A percentile compares a stretch with the other conserved stretches of the same genome.
Conservation (phyloP, 1,140 invertebrate genomes). For the Trinorchestia longiramus region DNA sequence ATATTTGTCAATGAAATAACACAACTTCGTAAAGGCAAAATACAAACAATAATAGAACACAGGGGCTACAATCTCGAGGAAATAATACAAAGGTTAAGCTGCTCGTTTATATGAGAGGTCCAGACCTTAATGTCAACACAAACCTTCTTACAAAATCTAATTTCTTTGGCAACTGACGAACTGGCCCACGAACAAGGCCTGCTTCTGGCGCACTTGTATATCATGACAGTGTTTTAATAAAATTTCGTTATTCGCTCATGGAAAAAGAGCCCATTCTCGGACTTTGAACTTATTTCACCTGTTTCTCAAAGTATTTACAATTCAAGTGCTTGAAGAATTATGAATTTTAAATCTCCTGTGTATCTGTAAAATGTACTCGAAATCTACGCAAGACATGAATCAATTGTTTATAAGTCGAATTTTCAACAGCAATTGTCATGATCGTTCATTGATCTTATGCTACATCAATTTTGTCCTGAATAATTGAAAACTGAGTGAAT, state of each 20-base stretch:
- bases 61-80: not conserved
- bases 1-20: not conserved
- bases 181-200: too few species aligned
- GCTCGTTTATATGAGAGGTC: not conserved
- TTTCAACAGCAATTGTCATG: too few species aligned
- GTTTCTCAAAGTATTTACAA: too few species aligned
- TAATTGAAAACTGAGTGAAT: too few species aligned
- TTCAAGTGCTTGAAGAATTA: too few species aligned
- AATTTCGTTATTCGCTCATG: not conserved
- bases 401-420: too few species aligned
- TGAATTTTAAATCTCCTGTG: too few species aligned
- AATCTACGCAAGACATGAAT: too few species aligned
- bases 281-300: too few species aligned
- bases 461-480: too few species aligned
- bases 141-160: not conserved
- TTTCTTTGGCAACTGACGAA: not conserved
- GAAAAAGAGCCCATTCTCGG: not conserved
- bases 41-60: not conserved
- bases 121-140: not conserved
- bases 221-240: not conserved
- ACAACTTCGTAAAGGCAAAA: not conserved
- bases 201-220: not conserved
- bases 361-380: too few species aligned
- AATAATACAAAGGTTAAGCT: not conserved
- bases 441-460: too few species aligned